A percentile compares a stretch with the other conserved stretches of the same genome.
These are phyloP conservation scores for Sphaeridia pumilis DNA, from an alignment of 2,888 invertebrate genomes.

Conservation along the genomic window DNA sequence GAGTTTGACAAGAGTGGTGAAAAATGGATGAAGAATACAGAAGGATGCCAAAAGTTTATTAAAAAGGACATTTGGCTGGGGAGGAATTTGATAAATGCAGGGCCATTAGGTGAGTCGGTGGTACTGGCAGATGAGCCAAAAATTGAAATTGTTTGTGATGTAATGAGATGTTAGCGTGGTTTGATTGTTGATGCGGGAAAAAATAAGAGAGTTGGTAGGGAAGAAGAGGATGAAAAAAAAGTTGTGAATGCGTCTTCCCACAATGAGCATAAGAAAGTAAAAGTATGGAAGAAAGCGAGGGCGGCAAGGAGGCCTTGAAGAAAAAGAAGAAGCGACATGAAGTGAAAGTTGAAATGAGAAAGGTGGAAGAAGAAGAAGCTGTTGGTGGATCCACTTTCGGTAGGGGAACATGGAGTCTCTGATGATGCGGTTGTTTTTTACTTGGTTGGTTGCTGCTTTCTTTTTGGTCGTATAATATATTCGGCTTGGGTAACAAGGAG, in stretches of 20 bases:
- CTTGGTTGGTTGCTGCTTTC: no score
- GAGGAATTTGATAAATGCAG: slow-evolving; percentile 20
- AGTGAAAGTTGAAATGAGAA: neutral
- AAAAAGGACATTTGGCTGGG: slow-evolving; percentile 17
- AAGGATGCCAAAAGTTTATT: slow-evolving; percentile 4
- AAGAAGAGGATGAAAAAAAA: neutral
- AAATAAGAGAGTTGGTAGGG: neutral
- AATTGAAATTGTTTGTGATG: neutral
- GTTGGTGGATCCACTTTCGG: no score
- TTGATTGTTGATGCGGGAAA: neutral
- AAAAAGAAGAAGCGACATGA: neutral
- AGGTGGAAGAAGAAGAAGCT: neutral
- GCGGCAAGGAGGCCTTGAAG: neutral
- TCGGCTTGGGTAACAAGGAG: no score
- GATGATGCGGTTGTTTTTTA: no score
- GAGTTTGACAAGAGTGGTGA: no score
- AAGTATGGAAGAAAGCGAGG: neutral
- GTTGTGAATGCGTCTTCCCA: neutral
- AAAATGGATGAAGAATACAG: slow-evolving; percentile 5
- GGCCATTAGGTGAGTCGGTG: neutral
- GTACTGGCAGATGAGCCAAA: neutral
- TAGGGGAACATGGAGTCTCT: no score
- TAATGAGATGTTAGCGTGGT: neutral
- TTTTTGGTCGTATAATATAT: no score
- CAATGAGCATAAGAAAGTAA: neutral